Conservation (phyloP, 2,113 vertebrate genomes). For the Aramus guarauna region DNA sequence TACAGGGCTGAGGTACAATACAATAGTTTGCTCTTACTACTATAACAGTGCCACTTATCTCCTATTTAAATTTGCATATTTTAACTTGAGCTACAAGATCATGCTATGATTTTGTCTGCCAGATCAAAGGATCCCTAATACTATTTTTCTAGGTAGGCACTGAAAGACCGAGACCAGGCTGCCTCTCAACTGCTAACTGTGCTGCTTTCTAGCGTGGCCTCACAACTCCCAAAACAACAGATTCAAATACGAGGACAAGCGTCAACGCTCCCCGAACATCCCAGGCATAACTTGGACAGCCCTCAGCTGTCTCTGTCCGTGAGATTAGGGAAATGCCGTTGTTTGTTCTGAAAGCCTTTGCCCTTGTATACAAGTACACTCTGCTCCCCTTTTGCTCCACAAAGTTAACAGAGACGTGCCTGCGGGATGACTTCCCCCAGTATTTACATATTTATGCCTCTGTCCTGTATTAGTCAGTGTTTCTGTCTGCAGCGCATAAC, state of each 20-base stretch:
- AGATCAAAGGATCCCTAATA: not conserved
- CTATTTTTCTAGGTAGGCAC: not conserved
- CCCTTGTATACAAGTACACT: not conserved
- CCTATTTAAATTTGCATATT: not conserved
- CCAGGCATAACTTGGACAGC: not conserved
- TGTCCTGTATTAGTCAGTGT: constrained; percentile 28
- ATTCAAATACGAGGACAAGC: not conserved
- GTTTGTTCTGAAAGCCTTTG: constrained; percentile 29
- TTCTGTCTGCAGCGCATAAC: constrained; percentile 27
- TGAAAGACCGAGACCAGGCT: not conserved
- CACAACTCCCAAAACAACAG: not conserved
- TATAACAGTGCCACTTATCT: not conserved
- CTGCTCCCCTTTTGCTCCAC: not conserved
- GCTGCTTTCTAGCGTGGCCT: not conserved
- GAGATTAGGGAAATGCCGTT: not conserved
- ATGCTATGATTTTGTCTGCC: not conserved
- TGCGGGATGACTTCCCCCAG: not conserved
- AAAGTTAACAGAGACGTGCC: constrained; percentile 15
- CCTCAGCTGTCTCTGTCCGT: not conserved
- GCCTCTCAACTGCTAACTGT: not conserved
- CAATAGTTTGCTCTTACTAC: not conserved
- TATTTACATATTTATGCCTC: constrained; percentile 49
- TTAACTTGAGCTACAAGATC: not conserved
- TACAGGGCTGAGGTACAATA: not conserved
- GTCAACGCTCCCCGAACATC: not conserved